Evolutionary conservation across 2,113 vertebrate species (phyloP).

Genomic region (Campylomormyrus tamandua): DNA sequence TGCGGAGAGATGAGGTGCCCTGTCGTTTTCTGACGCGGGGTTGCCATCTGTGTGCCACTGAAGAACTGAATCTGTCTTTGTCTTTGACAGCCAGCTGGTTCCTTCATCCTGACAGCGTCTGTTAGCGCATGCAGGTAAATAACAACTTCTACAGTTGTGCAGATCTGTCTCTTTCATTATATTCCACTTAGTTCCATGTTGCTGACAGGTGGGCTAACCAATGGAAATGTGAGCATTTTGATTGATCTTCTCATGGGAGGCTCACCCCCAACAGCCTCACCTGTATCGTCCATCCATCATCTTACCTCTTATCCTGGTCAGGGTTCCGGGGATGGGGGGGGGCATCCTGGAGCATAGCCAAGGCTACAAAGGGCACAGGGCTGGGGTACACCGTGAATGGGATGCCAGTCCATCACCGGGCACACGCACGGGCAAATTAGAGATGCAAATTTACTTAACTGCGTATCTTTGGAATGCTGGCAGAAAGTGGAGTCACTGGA

Average conservation of each 20-base stretch:
- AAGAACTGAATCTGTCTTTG: not conserved
- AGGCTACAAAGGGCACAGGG: not conserved
- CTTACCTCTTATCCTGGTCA: not conserved
- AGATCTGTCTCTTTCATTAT: not conserved
- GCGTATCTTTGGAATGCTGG: not conserved
- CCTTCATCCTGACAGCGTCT: slow-evolving; percentile 3
- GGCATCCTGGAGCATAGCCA: not conserved
- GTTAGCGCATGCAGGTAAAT: not conserved
- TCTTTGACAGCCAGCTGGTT: slow-evolving; percentile 5
- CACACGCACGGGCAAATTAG: not conserved
- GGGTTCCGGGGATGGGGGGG: not conserved
- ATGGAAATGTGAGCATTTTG: not conserved
- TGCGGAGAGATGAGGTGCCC: not conserved
- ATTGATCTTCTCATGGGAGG: not conserved
- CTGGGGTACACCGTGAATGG: not conserved
- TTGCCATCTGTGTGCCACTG: not conserved
- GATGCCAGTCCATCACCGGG: not conserved
- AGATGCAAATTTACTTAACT: not conserved
- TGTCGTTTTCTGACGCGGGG: not conserved
- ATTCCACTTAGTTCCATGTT: not conserved
- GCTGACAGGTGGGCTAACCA: not conserved
- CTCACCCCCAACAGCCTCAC: not conserved
- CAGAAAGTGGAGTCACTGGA: not conserved
- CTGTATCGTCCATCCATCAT: not conserved
- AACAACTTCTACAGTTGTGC: not conserved